Evolutionary conservation across 2,113 vertebrate genomes (phyloP).

Genomic region (Chaetodon auriga): DNA sequence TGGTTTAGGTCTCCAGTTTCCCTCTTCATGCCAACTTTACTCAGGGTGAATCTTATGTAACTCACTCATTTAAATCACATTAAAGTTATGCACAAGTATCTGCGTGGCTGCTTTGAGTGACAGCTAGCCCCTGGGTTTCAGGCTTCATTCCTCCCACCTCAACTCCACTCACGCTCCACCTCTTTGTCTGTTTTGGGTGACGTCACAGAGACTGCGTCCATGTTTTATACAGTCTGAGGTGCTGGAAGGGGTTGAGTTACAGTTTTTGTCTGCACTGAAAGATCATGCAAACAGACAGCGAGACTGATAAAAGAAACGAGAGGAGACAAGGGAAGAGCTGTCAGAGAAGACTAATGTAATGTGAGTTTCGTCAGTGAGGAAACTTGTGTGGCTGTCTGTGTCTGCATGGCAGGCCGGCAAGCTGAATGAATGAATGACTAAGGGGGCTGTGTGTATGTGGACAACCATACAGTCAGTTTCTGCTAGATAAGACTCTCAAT

Average conservation of each 20-base stretch:
- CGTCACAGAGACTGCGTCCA: too few relatives aligned
- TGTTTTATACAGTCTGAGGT: not conserved
- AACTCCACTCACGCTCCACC: too few relatives aligned
- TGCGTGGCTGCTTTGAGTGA: too few relatives aligned
- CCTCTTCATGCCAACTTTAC: too few relatives aligned
- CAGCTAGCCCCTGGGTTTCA: too few relatives aligned
- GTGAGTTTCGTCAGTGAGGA: constrained; percentile 46
- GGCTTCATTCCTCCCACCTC: too few relatives aligned
- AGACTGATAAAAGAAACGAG: constrained; percentile 50
- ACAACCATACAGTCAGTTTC: not conserved
- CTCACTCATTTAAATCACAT: too few relatives aligned
- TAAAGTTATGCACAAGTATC: too few relatives aligned
- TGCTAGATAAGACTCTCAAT: not conserved
- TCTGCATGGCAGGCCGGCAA: constrained; percentile 18
- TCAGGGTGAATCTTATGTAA: too few relatives aligned
- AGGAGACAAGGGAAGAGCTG: constrained; percentile 39
- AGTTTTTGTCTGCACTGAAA: constrained; percentile 45
- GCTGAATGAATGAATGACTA: constrained; percentile 18
- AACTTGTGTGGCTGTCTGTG: constrained; percentile 28
- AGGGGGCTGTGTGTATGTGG: too few relatives aligned
- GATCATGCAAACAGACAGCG: constrained; percentile 53
- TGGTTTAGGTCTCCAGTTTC: too few relatives aligned
- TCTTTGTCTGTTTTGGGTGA: too few relatives aligned
- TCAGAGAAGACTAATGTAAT: constrained; percentile 47
- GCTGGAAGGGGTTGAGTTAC: constrained; percentile 42